Evolutionary conservation across 2,113 vertebrate genomes (phyloP).

Genomic region (Pipra filicauda): DNA sequence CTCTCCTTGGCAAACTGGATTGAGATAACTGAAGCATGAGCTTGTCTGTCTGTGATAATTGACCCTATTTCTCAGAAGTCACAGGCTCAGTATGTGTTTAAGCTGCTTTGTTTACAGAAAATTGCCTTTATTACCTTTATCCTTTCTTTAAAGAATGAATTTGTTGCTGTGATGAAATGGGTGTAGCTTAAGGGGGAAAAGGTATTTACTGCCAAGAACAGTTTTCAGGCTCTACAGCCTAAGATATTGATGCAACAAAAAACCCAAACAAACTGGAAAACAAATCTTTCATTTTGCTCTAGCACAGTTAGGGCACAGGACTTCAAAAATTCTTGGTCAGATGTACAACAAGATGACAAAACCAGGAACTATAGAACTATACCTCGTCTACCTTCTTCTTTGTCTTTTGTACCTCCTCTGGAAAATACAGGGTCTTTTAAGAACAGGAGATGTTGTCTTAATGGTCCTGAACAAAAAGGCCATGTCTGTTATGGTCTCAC

Average conservation of each 20-base stretch:
- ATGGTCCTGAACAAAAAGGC: neutral
- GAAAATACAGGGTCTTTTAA: neutral
- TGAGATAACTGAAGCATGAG: neutral
- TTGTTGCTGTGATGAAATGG: neutral
- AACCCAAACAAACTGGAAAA: no score
- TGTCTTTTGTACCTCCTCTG: neutral
- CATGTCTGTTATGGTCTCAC: neutral
- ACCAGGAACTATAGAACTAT: neutral
- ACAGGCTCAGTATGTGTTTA: neutral
- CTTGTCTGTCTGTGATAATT: neutral
- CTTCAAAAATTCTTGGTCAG: neutral
- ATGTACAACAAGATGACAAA: neutral
- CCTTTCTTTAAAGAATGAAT: neutral
- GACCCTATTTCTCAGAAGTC: neutral
- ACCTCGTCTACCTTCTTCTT: neutral
- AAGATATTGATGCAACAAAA: neutral
- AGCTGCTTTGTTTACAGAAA: neutral
- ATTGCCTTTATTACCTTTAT: neutral
- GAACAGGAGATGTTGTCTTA: neutral
- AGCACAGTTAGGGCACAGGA: neutral
- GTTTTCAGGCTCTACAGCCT: neutral
- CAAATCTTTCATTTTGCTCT: neutral
- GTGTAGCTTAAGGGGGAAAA: neutral
- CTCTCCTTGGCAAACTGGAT: neutral
- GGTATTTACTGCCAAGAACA: neutral